Base-by-base conservation (phyloP, 1,140 invertebrate genomes). In the Mya arenaria region DNA sequence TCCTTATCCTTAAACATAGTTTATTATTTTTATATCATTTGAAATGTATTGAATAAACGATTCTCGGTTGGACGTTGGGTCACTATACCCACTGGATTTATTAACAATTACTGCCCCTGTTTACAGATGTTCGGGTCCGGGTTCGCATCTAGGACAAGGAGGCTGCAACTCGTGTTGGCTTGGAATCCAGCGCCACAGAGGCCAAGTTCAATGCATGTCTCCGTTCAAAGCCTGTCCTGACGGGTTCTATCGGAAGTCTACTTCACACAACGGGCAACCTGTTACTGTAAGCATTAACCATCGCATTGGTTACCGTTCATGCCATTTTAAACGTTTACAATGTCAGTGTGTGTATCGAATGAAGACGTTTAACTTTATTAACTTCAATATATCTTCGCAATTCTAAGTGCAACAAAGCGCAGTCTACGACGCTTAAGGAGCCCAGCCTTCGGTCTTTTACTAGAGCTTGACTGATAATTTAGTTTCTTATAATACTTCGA, bases 131-230 rank as follows among this genome's bases (percentile, higher is more conserved):
- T 63, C 73, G 4, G 73, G 73, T 1, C 37, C 58, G 0, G 62
- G 62, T 15, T 36, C 30, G 2, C 58, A 63, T 30, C 23, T 77
- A n/a, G 73, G 73, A n/a, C 25, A 0, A 17, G 73, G 73, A 0
- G 73, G 73, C 15, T 77, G 73, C 23, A 44, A 62, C 25, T 77
- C 73, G 4, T 77, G 73, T 30, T 77, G 73, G 73, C 41, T 77
- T 17, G 73, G 73, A 48, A 34, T 77, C 8, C 23, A 77, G 65
- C 58, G 52, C n/a, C 39, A 77, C 37, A 58, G 52, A 30, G 25
- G 48, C 56, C 3, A 58, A 10, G 73, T 77, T 41, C 34, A 37
- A 41, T 77, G 73, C 41, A 77, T 77, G 58, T 77, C 62, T 32
- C 73, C 73, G 34, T 77, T 77, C 60, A 32, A 32, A 36, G 56